Base-by-base conservation (phyloP, 2,113 vertebrate species). In the Odontesthes bonariensis region DNA sequence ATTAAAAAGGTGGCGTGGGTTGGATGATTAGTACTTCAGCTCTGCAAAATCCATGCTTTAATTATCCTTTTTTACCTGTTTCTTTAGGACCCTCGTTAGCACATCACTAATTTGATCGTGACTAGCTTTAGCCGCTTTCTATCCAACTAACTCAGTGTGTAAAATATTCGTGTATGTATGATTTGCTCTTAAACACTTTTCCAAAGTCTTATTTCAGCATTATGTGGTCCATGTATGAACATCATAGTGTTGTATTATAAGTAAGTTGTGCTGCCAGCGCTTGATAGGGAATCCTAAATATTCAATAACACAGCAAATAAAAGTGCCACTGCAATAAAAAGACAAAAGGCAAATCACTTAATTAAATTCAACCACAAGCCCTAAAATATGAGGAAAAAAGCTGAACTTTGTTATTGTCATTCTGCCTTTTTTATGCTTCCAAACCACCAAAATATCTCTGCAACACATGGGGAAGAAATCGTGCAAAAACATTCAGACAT, bases 301-400 rank as follows among this genome's bases (percentile, higher is more conserved):
- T 82, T 58, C 60, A 68, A 42, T 69, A 72, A 81, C 52, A 51
- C 47, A 52, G 70, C 56, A 81, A 86, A 83, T 86, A 77, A 86
- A 81, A 86, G 65, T 32, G 6, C 58, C 46, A 73, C 77, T 82
- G 84, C 82, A 66, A 51, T 82, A 76, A 88, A 85, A 88, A 70
- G 66, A 79, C 77, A 86, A 89, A 85, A 85, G 73, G 60, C 61
- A 77, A 81, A 76, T 86, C 81, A 58, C 84, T 87, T 86, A 56
- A 79, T 90, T 79, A 82, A 88, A 75, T 86, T 79, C 78, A 64
- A 82, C 75, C 64, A 40, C 66, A 44, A 63, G 64, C 47, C 80
- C 60, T 69, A 56, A 82, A 85, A 81, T 63, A 57, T 22, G 32
- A 47, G 38, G 27, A 8, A 75, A 60, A 73, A 70, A 42, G 32